Evolutionary conservation across 2,888 invertebrate species (phyloP).

Genomic region (Andricus curvator): DNA sequence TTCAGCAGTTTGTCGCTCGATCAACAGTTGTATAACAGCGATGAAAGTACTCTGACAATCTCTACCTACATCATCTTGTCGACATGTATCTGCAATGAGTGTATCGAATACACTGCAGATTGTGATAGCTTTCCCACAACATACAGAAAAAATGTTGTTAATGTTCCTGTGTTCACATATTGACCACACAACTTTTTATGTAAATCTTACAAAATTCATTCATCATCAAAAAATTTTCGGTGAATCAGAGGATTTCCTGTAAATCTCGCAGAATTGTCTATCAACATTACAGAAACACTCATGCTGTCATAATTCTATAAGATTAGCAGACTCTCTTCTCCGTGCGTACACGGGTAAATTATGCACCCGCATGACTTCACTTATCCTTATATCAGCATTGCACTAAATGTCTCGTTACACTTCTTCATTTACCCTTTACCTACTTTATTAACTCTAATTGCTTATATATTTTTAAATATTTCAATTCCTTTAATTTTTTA

Average conservation of each 20-base stretch:
- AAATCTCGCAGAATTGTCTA: no score
- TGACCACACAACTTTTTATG: no score
- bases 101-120: neutral
- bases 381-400: constrained; percentile 18
- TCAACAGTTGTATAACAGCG: constrained; percentile 73
- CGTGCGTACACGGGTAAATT: neutral
- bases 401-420: neutral
- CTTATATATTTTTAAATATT: neutral
- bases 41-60: constrained; percentile 70
- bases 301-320: no score
- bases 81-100: constrained; percentile 27
- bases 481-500: neutral
- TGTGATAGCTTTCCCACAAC: neutral
- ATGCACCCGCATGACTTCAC: constrained; percentile 12
- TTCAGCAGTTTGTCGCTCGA: constrained; percentile 61
- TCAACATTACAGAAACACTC: no score
- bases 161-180: no score
- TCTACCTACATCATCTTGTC: neutral
- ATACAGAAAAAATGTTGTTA: no score
- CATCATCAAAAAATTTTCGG: no score
- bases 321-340: no score
- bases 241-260: no score
- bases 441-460: neutral
- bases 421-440: neutral
- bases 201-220: no score